A percentile compares a stretch with the other conserved stretches of the same genome.
Conservation (phyloP, 2,797 vertebrate species). For the Lagocephalus sceleratus region DNA sequence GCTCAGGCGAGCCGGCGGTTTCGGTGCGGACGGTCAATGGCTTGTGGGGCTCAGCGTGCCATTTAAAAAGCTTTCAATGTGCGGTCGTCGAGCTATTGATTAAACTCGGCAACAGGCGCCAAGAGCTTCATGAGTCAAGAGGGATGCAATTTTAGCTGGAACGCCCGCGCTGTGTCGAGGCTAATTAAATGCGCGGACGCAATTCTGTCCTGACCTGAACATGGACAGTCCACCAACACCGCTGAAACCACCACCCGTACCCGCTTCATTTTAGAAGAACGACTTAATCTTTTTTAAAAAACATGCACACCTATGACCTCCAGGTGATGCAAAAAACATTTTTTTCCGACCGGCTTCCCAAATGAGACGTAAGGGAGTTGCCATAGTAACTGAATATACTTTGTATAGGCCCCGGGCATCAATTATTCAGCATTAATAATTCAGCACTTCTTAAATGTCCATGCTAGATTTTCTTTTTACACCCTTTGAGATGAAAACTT, state of each 20-base stretch:
- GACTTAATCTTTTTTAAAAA: too few relatives aligned
- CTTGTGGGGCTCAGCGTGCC: conserved; percentile 16
- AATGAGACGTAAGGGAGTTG: too few relatives aligned
- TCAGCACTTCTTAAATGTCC: not conserved
- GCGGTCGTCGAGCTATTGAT: conserved; percentile 44
- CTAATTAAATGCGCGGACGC: conserved; percentile 23
- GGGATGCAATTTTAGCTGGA: conserved; percentile 24
- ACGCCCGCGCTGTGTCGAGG: conserved; percentile 12
- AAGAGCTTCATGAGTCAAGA: conserved; percentile 23
- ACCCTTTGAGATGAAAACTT: not conserved
- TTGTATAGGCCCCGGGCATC: not conserved
- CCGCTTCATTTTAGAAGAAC: too few relatives aligned
- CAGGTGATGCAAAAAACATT: too few relatives aligned
- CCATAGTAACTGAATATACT: too few relatives aligned
- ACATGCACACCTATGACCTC: too few relatives aligned
- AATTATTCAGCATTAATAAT: conserved; percentile 2
- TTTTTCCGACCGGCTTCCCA: too few relatives aligned
- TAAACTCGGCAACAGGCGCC: conserved; percentile 20
- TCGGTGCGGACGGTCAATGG: not conserved
- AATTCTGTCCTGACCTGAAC: too few relatives aligned
- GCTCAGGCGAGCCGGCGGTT: not conserved
- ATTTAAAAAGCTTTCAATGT: conserved; percentile 25
- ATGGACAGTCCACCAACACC: too few relatives aligned
- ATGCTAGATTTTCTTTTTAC: not conserved
- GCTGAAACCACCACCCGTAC: too few relatives aligned